Evolutionary conservation across 2,888 invertebrate species (phyloP), one percentile per base, ranked within the genome.

Genomic region (Cylindroiulus punctatus): DNA sequence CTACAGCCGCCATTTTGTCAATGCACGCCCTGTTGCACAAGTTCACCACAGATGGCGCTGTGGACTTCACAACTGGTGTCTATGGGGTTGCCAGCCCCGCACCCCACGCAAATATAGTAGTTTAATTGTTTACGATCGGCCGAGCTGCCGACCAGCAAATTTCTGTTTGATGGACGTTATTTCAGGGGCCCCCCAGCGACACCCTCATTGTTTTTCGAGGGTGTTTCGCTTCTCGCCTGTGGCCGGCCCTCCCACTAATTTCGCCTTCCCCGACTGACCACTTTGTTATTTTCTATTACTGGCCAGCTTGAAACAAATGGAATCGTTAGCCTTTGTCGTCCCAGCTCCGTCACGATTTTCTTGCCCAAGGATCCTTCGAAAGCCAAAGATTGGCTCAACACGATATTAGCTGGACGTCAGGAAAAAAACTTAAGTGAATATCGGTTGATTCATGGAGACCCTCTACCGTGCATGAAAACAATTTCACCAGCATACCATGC

Each of bases 401-500:
- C 52, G 52, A 52, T 52, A 12, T 52, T 52, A n/a, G 52, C 52
- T 52, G 52, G 52, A 52, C 52, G 52, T 52, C 52, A n/a, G 52
- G 3, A n/a, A 52, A 52, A 52, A 52, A 52, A 52, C 0, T n/a
- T 52, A 52, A 47, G 52, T 44, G 8, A 1, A 52, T n/a, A 52
- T n/a, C 19, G 19, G n/a, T 52, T 52, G 52, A 52, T 52, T 52
- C 52, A 52, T 52, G 52, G n/a, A 19, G 52, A n/a, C 52, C 52
- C 52, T n/a, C n/a, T 52, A 52, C 52, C 19, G 81, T 81, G 81
- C 81, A 30, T 81, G 81, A 14, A 19, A 81, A 81, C 81, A 19
- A 81, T 36, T 81, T 81, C 81, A 81, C 22, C 5, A 76, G 0
- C 30, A 1, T 76, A 76, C 30, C 76, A n/a, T n/a, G n/a, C n/a